phyloP scores from a whole-genome alignment of 1,140 invertebrate genomes.

The Yoshiicerus persimilis region DNA sequence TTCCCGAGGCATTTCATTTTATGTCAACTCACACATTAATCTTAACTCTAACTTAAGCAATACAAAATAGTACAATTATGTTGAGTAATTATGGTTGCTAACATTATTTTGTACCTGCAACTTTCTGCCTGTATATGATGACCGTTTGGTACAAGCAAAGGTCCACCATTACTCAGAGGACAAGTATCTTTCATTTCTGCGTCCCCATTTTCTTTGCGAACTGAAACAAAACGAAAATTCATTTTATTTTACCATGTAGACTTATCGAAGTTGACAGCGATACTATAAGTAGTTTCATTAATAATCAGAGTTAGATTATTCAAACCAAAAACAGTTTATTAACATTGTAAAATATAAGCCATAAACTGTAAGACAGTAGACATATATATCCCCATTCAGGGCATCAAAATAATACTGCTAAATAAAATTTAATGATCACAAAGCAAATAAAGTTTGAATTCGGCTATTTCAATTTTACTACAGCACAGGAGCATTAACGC shows the following conservation, averaged over 20 bases:
- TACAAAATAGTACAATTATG: neutral
- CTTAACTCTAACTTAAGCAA: neutral
- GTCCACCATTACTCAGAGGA: constrained; percentile 31
- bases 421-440: neutral
- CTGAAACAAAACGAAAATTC: neutral
- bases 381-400: neutral
- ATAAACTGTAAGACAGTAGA: neutral
- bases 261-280: too few relatives aligned
- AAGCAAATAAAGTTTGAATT: neutral
- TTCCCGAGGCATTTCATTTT: too few relatives aligned
- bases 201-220: constrained; percentile 62
- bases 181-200: constrained; percentile 52
- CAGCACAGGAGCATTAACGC: neutral
- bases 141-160: constrained; percentile 18
- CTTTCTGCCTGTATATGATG: constrained; percentile 19
- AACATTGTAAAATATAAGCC: neutral
- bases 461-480: neutral
- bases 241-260: neutral
- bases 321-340: neutral
- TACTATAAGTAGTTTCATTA: too few relatives aligned
- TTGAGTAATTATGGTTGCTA: neutral
- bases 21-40: too few relatives aligned
- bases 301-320: too few relatives aligned
- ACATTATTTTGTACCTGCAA: neutral
- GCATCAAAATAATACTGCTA: neutral